Evolutionary conservation across 2,888 invertebrate species (phyloP).

Genomic region (Heteromurus nitidus): DNA sequence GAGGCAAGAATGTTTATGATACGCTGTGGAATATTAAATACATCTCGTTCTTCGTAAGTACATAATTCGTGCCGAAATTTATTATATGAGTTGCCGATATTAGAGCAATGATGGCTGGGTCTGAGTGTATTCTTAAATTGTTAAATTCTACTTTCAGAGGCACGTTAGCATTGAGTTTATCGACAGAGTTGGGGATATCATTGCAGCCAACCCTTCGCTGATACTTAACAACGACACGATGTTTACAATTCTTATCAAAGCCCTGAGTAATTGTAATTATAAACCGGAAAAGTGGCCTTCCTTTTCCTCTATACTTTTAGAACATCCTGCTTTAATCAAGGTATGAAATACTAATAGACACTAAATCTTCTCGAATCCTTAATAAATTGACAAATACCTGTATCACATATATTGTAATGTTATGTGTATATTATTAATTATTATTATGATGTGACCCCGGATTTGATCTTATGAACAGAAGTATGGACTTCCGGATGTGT

Average conservation of each 20-base stretch:
- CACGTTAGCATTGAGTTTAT: slow-evolving; percentile 80
- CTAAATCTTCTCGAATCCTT: no score
- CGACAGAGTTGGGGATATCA: slow-evolving; percentile 79
- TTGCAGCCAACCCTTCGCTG: slow-evolving; percentile 76
- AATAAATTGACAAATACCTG: no score
- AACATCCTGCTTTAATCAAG: slow-evolving; percentile 76
- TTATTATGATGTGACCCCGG: no score
- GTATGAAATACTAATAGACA: no score
- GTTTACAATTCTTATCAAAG: slow-evolving; percentile 78
- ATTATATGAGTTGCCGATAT: background rate
- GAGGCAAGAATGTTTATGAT: background rate
- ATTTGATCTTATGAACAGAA: slow-evolving; percentile 38
- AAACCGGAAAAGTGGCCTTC: slow-evolving; percentile 79
- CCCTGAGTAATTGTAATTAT: slow-evolving; percentile 80
- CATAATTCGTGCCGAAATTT: no score
- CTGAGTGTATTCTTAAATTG: background rate
- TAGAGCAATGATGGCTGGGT: no score
- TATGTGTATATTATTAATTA: no score
- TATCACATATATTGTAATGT: no score
- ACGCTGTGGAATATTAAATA: slow-evolving; percentile 77
- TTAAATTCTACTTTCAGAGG: slow-evolving; percentile 75
- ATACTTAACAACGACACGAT: slow-evolving; percentile 76
- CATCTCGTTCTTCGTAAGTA: slow-evolving; percentile 78
- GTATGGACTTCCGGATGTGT: slow-evolving; percentile 78
- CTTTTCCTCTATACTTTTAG: slow-evolving; percentile 77